Evolutionary conservation across 2,113 vertebrate species (phyloP), one percentile per base, ranked within the genome.

Genomic region (Pseudolaguvia tuberculata): DNA sequence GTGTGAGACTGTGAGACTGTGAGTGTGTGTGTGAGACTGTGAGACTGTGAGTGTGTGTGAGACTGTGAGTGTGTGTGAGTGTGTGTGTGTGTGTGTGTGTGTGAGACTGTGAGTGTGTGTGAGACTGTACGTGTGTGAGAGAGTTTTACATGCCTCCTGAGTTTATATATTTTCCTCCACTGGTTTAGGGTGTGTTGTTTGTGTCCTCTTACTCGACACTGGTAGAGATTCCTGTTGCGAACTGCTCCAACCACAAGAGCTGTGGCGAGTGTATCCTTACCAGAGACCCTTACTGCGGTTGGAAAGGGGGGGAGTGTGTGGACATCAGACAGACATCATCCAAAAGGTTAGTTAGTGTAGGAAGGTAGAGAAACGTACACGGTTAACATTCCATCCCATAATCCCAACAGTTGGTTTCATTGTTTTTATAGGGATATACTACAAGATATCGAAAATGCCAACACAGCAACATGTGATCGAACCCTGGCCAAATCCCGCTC

Each of bases 261-360:
- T 99, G 96, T 0, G 95, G 94, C 12, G 96, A 99, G 70, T 99
- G 96, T 10, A 77, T 99, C 78, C 91, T 99, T 25, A 92, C 95
- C 2, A 92, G 96, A 75, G 96, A 99, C 81, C 96, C 96, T 5
- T 97, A 96, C 90, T 99, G 96, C 0, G 95, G 91, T 8, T 99
- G 96, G 96, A 91, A 81, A 3, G 85, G 84, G 56, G 88, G 80
- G 0, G 83, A 84, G 73, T 99, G 96, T 80, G 84, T 27, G n/a
- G 90, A 82, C 48, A 1, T 87, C 71, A 88, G 85, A 70, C 72
- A 63, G 59, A 73, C 80, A 70, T 66, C 83, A 12, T 15, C 82
- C n/a, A 88, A 80, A 76, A 88, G 82, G 91, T 92, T 78, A 56
- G 87, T 59, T n/a, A 11, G 14, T 18, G 12, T 21, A 65, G 11